phyloP scores from a whole-genome alignment of 2,113 vertebrate species.

The Muntiacus reevesi region DNA sequence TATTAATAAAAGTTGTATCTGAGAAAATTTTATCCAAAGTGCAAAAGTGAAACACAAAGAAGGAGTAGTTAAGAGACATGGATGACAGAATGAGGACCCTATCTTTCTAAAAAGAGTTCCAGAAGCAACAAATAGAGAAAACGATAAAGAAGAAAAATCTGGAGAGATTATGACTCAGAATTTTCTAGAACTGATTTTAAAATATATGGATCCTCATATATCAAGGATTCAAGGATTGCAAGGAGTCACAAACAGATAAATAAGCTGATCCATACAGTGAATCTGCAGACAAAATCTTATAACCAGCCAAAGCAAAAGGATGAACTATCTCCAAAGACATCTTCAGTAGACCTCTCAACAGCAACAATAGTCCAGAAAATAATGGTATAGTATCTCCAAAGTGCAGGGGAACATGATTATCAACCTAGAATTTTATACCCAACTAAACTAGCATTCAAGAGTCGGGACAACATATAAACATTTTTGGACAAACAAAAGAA shows the following conservation, averaged over 20 bases:
- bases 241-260: neutral
- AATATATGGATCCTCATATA: neutral
- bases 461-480: neutral
- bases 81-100: neutral
- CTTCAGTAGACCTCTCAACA: neutral
- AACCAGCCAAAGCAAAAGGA: neutral
- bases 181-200: neutral
- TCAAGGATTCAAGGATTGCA: neutral
- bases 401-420: neutral
- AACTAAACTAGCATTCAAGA: neutral
- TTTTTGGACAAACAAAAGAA: neutral
- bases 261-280: neutral
- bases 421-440: slow-evolving; percentile 32
- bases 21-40: neutral
- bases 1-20: neutral
- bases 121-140: neutral
- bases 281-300: neutral
- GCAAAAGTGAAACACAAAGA: neutral
- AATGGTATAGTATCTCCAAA: neutral
- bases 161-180: neutral
- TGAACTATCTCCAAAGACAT: neutral
- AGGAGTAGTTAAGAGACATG: neutral
- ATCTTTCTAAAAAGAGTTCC: neutral
- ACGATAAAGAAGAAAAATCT: neutral
- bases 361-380: neutral